Conservation (phyloP, 2,888 invertebrate genomes). For the Nasonovia ribisnigri region DNA sequence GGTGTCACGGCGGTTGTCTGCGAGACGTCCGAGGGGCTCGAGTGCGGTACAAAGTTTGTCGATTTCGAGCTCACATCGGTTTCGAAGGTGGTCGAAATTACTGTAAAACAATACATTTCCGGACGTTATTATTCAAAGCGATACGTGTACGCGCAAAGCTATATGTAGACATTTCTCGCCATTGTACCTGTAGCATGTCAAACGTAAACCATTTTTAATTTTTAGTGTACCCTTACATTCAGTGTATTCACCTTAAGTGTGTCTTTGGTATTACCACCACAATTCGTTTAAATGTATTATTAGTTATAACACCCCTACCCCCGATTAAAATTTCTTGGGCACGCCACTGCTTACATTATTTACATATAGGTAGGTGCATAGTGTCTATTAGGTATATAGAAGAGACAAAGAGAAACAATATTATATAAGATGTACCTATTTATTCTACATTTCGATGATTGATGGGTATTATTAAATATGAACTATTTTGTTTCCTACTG, state of each 20-base stretch:
- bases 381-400: background rate
- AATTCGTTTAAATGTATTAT: no score
- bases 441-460: background rate
- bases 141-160: background rate
- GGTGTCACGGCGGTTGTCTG: conserved; percentile 30
- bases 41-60: background rate
- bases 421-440: background rate
- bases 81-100: conserved; percentile 15
- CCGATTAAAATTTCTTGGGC: no score
- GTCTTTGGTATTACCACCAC: no score
- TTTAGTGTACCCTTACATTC: background rate
- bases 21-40: conserved; percentile 13
- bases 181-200: background rate
- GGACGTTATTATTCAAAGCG: background rate
- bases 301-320: no score
- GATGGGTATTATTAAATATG: background rate
- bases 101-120: conserved; percentile 8
- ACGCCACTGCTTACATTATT: background rate
- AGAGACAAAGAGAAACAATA: background rate
- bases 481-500: no score
- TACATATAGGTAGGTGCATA: background rate
- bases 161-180: background rate
- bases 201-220: background rate
- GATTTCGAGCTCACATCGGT: conserved; percentile 31
- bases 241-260: no score